These are phyloP conservation scores for Brachionus manjavacas DNA, from an alignment of 1,140 invertebrate species.

Conservation along the genomic window DNA sequence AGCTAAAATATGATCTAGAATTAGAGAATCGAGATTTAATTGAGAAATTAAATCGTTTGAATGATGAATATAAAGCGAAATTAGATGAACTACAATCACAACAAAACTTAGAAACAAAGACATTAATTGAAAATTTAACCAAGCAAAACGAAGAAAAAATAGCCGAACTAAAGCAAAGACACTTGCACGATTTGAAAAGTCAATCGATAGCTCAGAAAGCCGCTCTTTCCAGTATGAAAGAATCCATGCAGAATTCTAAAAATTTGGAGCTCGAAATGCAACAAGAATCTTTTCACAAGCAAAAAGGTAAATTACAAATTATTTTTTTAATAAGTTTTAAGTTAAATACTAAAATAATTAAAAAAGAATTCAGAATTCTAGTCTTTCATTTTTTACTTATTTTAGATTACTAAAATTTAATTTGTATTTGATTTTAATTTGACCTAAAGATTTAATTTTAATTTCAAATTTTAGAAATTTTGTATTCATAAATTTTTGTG, in stretches of 20 bases:
- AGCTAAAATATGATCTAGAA: constrained; percentile 30
- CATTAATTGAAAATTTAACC: neutral
- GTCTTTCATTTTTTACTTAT: neutral
- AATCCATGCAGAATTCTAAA: constrained; percentile 43
- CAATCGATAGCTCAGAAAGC: constrained; percentile 51
- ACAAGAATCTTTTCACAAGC: constrained; percentile 45
- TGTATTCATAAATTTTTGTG: too few species aligned
- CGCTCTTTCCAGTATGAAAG: constrained; percentile 45
- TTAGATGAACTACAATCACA: constrained; percentile 22
- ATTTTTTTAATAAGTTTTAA: neutral
- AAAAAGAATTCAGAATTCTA: neutral
- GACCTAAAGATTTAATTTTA: too few species aligned
- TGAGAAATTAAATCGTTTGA: constrained; percentile 29
- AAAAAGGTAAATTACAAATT: constrained; percentile 45
- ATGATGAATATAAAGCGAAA: constrained; percentile 16
- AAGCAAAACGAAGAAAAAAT: constrained; percentile 43
- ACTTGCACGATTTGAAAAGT: constrained; percentile 51
- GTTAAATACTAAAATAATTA: too few species aligned
- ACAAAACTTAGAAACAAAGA: constrained; percentile 7
- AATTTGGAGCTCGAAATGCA: constrained; percentile 44
- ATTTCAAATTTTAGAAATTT: too few species aligned
- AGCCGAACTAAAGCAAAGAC: constrained; percentile 45
- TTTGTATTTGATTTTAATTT: too few species aligned
- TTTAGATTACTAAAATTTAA: too few species aligned
- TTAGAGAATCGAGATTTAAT: constrained; percentile 24